These are phyloP conservation scores for Nanorana parkeri DNA, from an alignment of 2,113 vertebrate species.

Conservation along the genomic window DNA sequence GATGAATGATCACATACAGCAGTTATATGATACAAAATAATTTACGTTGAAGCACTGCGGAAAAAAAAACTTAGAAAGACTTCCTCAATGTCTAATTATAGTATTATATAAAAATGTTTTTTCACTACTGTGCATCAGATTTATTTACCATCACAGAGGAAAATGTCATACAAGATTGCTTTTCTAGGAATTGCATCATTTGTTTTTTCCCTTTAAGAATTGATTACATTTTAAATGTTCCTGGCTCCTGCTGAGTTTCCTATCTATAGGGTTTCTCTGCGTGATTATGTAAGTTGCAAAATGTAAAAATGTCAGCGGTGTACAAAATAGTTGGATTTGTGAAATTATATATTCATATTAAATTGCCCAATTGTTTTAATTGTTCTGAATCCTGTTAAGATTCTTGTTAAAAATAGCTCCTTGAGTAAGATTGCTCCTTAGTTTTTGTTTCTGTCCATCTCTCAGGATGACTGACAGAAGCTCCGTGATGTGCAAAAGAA, in stretches of 20 bases:
- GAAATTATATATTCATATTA: neutral
- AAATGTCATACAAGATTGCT: conserved; percentile 28
- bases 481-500: too few relatives aligned
- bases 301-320: neutral
- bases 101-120: neutral
- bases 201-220: conserved; percentile 26
- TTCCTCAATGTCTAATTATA: neutral
- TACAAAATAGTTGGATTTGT: neutral
- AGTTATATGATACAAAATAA: neutral
- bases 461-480: too few relatives aligned
- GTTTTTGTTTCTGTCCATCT: too few relatives aligned
- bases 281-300: conserved; percentile 28
- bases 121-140: neutral
- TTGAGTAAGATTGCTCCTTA: too few relatives aligned
- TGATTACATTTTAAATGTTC: conserved; percentile 33
- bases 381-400: too few relatives aligned
- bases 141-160: conserved; percentile 11
- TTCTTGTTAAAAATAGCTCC: too few relatives aligned
- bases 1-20: neutral
- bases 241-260: neutral
- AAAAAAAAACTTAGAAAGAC: neutral
- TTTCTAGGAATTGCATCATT: conserved; percentile 1
- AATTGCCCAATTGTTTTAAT: too few relatives aligned
- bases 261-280: conserved; percentile 20
- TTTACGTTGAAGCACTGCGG: neutral